Base-by-base conservation (phyloP, 2,113 vertebrate genomes). In the Xyliphius kryptos region DNA sequence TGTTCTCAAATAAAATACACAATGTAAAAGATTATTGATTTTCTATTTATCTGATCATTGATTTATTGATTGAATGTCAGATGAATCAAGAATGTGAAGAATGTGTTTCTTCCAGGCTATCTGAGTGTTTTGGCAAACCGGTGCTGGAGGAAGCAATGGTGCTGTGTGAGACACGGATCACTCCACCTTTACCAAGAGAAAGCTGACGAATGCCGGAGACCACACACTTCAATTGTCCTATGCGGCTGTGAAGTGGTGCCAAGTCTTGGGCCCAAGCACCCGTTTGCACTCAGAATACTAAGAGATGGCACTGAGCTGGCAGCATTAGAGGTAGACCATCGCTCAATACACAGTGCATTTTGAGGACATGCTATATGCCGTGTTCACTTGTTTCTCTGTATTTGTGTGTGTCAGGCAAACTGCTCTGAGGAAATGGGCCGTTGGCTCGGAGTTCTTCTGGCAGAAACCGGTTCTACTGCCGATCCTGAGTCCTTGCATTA, bases 91-190 rank as follows among this genome's bases (percentile, higher is more conserved):
- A n/a, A n/a, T n/a, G n/a, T n/a, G n/a, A n/a, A n/a, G n/a, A n/a
- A n/a, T n/a, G n/a, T n/a, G n/a, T n/a, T 56, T 53, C 14, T 73
- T 69, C 46, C 71, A 97, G 96, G 95, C 22, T 89, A 89, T 69
- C 87, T 99, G 65, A 91, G 88, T 0, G 85, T 94, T 70, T 84
- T 93, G 78, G 81, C 94, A 66, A 91, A 87, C 63, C 90, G 91
- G 69, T 85, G 86, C 66, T 98, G 95, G 96, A 95, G 89, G 80
- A 92, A 97, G 61, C 88, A 88, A 12, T 96, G 95, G 94, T 98
- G 95, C 14, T 81, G 85, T 17, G 83, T 99, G 37, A 87, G 88
- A 64, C 78, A 71, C 17, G 90, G 90, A 69, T 93, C 79, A 1
- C 82, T 99, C 21, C 88, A 90, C 79, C 87, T 99, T 65, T 90